Evolutionary conservation across 1,140 invertebrate genomes (phyloP).

Genomic region (Drusus annulatus): DNA sequence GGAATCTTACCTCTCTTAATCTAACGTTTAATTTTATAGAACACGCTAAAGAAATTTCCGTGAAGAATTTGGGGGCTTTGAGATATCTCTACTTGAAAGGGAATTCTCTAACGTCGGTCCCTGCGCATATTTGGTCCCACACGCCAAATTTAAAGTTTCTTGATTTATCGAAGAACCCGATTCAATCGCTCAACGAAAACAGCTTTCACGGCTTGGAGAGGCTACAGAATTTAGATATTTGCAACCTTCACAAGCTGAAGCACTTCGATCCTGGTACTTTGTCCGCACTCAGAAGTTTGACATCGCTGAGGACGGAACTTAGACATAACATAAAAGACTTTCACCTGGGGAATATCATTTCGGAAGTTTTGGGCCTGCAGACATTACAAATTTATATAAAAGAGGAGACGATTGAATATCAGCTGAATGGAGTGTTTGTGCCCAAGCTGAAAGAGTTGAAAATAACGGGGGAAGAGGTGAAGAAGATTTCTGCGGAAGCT

Average conservation of each 20-base stretch:
- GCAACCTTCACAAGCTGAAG: conserved; percentile 73
- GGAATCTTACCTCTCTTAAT: conserved; percentile 82
- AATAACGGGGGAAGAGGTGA: conserved; percentile 82
- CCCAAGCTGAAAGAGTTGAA: conserved; percentile 85
- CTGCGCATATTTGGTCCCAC: conserved; percentile 75
- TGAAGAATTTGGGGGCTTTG: conserved; percentile 76
- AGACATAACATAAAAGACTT: conserved; percentile 78
- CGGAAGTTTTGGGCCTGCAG: conserved; percentile 73
- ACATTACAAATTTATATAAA: conserved; percentile 80
- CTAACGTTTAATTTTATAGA: conserved; percentile 82
- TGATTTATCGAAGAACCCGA: conserved; percentile 78
- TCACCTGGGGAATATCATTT: conserved; percentile 75
- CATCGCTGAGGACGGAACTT: conserved; percentile 76
- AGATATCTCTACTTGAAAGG: conserved; percentile 78
- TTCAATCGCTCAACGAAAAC: conserved; percentile 70
- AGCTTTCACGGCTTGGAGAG: conserved; percentile 73
- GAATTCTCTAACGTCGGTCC: conserved; percentile 78
- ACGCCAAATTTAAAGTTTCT: conserved; percentile 74
- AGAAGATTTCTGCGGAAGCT: conserved; percentile 79
- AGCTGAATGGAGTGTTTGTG: conserved; percentile 77
- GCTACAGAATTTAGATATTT: conserved; percentile 73
- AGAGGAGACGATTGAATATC: conserved; percentile 79
- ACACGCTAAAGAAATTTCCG: conserved; percentile 74
- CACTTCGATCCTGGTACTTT: conserved; percentile 79
- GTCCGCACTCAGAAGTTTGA: conserved; percentile 74